Evolutionary conservation across 2,888 invertebrate species (phyloP).

Genomic region (Chrysopilus asiliformis): DNA sequence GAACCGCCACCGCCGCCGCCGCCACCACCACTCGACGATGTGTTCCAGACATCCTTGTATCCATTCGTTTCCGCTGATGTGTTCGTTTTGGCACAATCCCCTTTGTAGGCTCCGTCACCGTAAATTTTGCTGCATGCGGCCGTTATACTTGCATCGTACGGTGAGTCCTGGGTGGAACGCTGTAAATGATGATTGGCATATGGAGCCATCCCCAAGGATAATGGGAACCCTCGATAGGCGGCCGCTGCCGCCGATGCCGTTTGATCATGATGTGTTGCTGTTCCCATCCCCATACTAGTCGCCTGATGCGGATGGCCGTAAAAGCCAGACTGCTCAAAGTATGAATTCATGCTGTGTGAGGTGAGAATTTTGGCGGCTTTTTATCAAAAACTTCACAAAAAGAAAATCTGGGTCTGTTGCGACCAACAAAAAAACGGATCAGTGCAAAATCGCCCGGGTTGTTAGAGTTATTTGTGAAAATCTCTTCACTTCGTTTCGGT

Average conservation of each 20-base stretch:
- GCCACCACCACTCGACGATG: conserved; percentile 29
- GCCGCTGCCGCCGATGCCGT: conserved; percentile 48
- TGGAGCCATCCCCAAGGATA: conserved; percentile 73
- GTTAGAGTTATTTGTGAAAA: no score
- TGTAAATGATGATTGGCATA: conserved; percentile 69
- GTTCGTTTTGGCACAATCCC: conserved; percentile 59
- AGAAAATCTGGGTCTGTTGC: no score
- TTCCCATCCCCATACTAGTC: conserved; percentile 49
- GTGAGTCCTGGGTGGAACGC: conserved; percentile 77
- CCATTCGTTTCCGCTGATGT: conserved; percentile 41
- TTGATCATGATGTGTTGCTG: conserved; percentile 60
- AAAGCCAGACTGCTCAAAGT: conserved; percentile 92
- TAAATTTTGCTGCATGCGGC: conserved; percentile 64
- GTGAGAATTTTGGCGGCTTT: conserved; percentile 35
- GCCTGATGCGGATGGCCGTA: conserved; percentile 85
- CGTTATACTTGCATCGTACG: conserved; percentile 80
- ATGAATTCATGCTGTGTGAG: conserved; percentile 69
- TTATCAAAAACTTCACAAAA: background rate
- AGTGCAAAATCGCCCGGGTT: no score
- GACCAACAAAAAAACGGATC: no score
- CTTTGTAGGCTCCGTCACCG: conserved; percentile 39
- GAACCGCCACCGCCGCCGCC: conserved; percentile 51
- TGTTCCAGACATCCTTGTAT: conserved; percentile 51
- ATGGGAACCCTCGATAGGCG: conserved; percentile 70
- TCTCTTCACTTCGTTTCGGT: background rate